Percentiles rank a stretch among this genome's conserved stretches.
Conservation (phyloP, 1,140 invertebrate species). For the Heterodera carotae region DNA sequence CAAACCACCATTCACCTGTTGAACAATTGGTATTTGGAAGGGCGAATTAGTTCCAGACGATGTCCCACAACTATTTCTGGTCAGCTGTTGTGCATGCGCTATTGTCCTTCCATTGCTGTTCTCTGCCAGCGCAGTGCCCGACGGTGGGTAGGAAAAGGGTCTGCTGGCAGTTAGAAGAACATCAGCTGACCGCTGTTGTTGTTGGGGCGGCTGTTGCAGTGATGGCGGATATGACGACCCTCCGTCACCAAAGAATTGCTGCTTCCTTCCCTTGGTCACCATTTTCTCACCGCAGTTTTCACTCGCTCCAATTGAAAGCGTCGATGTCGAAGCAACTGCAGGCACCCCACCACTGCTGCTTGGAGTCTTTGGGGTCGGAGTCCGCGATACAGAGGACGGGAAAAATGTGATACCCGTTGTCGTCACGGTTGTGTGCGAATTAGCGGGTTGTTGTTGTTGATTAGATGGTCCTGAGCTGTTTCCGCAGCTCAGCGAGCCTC, state of each 20-base stretch:
- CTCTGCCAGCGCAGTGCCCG: slow-evolving; percentile 15
- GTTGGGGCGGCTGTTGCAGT: slow-evolving; percentile 12
- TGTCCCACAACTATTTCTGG: slow-evolving; percentile 7
- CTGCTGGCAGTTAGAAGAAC: background rate
- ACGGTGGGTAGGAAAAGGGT: slow-evolving; percentile 18
- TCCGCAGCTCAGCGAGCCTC: background rate
- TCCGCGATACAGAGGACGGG: slow-evolving; percentile 4
- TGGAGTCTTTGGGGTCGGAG: background rate
- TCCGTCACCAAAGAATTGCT: background rate
- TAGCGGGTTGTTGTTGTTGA: slow-evolving; percentile 5
- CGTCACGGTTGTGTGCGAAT: no score
- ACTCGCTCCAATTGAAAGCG: background rate
- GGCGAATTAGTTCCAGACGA: slow-evolving; percentile 6
- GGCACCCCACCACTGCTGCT: slow-evolving; percentile 24
- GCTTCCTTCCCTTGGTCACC: background rate
- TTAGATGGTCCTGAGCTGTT: background rate
- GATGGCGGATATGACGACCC: background rate
- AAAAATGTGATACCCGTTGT: background rate
- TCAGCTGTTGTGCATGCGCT: slow-evolving; percentile 10
- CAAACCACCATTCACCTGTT: slow-evolving; percentile 20
- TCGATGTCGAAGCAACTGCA: background rate
- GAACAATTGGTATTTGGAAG: slow-evolving; percentile 14
- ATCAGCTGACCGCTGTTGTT: slow-evolving; percentile 15
- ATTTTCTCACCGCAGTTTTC: background rate
- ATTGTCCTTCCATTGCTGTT: slow-evolving; percentile 7